A percentile compares a stretch with the other conserved stretches of the same genome.
Conservation (phyloP, 2,113 vertebrate genomes). For the Eidolon helvum region DNA sequence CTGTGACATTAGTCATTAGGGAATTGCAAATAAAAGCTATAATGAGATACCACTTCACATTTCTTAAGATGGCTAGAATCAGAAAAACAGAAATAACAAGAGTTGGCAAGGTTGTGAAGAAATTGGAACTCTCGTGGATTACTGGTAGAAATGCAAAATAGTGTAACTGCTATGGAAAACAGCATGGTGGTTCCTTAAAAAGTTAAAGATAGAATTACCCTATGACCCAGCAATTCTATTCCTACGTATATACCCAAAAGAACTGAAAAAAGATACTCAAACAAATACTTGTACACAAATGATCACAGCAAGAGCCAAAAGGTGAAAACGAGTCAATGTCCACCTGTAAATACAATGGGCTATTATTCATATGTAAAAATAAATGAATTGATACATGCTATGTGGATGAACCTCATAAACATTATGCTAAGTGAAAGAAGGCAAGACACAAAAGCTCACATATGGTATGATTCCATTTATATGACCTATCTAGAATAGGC, state of each 20-base stretch:
- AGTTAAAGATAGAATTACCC: neutral
- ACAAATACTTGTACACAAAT: constrained; percentile 1
- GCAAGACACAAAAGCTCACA: constrained; percentile 20
- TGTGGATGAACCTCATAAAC: constrained; percentile 5
- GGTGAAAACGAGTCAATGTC: neutral
- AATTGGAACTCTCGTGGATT: neutral
- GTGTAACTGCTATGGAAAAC: neutral
- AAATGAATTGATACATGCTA: neutral
- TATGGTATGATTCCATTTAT: neutral
- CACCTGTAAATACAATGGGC: neutral
- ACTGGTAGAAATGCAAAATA: neutral
- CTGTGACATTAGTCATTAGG: neutral
- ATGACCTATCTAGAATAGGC: neutral
- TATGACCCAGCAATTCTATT: neutral
- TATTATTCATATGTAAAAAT: neutral
- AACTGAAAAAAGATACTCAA: neutral
- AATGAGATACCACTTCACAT: neutral
- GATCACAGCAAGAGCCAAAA: neutral
- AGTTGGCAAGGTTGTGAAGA: neutral
- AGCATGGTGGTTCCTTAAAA: neutral
- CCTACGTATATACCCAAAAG: neutral
- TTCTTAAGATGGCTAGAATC: neutral
- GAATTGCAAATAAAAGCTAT: neutral
- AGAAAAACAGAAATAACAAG: neutral
- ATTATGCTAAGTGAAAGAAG: neutral